phyloP scores from a whole-genome alignment of 2,797 vertebrate genomes.

The Anolis apletophallus region DNA sequence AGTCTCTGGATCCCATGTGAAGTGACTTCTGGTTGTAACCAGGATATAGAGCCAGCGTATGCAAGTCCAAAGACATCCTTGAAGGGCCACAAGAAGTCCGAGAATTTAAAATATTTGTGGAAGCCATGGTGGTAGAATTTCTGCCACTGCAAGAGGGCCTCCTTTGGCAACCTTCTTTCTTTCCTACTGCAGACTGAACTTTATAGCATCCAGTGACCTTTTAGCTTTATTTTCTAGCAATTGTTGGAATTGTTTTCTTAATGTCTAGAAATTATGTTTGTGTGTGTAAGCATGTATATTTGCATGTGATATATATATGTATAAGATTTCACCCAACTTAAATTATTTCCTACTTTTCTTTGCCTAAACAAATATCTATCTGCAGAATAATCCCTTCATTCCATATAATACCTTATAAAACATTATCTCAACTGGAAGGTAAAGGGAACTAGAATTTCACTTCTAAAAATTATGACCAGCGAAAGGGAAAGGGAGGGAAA shows the following conservation, averaged over 20 bases:
- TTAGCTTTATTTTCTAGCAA: not conserved
- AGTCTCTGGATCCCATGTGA: too few relatives aligned
- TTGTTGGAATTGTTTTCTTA: not conserved
- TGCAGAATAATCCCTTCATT: constrained; percentile 11
- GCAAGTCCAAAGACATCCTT: too few relatives aligned
- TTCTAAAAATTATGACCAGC: constrained; percentile 7
- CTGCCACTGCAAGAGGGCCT: not conserved
- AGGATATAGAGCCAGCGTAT: too few relatives aligned
- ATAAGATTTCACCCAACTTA: constrained; percentile 29
- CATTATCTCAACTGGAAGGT: constrained; percentile 31
- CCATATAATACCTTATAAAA: constrained; percentile 35
- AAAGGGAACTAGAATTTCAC: constrained; percentile 18
- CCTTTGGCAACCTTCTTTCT: too few relatives aligned
- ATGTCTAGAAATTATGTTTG: constrained; percentile 23
- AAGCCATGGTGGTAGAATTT: too few relatives aligned
- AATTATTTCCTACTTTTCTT: constrained; percentile 1
- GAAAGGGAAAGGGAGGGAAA: constrained; percentile 43
- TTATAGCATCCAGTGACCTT: not conserved
- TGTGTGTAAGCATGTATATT: not conserved
- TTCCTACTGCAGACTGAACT: not conserved
- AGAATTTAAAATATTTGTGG: too few relatives aligned
- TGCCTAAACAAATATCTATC: not conserved
- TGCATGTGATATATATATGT: not conserved
- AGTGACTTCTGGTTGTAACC: too few relatives aligned
- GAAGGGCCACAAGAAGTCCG: too few relatives aligned